Conservation (phyloP, 2,797 vertebrate species). For the Rhadinocentrus ornatus region DNA sequence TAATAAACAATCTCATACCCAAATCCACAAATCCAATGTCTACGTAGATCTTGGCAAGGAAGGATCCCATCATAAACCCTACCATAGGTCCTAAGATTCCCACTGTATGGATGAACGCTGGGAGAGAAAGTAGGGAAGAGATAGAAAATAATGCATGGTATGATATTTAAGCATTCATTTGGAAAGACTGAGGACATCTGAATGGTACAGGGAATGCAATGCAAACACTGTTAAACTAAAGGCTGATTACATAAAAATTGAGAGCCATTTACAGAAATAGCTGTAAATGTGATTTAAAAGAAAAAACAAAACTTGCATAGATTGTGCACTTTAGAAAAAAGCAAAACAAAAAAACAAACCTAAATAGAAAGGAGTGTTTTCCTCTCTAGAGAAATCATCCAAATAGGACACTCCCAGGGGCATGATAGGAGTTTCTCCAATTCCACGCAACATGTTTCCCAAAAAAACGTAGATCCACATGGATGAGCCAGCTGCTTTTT, state of each 20-base stretch:
- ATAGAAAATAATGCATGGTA: not conserved
- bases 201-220: not conserved
- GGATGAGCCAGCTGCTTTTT: conserved; percentile 75
- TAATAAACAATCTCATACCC: conserved; percentile 79
- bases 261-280: not conserved
- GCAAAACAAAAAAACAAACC: conserved; percentile 47
- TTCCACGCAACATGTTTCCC: conserved; percentile 86
- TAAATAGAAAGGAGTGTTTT: conserved; percentile 84
- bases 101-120: conserved; percentile 88
- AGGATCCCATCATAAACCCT: conserved; percentile 90
- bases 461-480: conserved; percentile 86
- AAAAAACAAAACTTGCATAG: not conserved
- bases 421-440: conserved; percentile 87
- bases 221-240: not conserved
- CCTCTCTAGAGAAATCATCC: conserved; percentile 84
- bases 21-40: conserved; percentile 88
- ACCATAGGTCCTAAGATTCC: conserved; percentile 89
- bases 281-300: not conserved
- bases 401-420: conserved; percentile 87
- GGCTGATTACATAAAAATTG: not conserved
- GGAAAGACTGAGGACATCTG: not conserved
- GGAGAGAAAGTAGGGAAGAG: conserved; percentile 30
- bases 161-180: not conserved
- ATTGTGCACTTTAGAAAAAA: not conserved
- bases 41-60: conserved; percentile 90